These are phyloP conservation scores for Gymnosoma rotundatum DNA, from an alignment of 2,888 invertebrate species.

Conservation along the genomic window DNA sequence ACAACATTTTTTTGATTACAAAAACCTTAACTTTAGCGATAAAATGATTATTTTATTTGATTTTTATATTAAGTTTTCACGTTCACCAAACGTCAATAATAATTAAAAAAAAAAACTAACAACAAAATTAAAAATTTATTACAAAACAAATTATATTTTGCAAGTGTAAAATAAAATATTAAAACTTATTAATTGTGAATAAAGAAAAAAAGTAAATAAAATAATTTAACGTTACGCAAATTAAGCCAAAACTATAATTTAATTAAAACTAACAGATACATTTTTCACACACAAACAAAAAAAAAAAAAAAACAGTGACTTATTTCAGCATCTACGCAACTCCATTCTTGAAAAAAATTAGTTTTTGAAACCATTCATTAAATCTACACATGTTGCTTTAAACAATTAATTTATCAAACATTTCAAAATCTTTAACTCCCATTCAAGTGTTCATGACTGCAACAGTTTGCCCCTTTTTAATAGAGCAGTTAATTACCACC, in stretches of 20 bases:
- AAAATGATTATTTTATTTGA: constrained; percentile 9
- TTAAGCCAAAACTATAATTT: constrained; percentile 45
- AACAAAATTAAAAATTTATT: constrained; percentile 1
- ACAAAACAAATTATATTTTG: constrained; percentile 33
- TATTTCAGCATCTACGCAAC: constrained; percentile 36
- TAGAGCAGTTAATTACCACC: constrained; percentile 59
- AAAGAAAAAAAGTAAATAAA: not conserved
- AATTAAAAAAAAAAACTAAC: not conserved
- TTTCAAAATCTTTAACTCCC: constrained; percentile 56
- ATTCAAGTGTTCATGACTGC: constrained; percentile 22
- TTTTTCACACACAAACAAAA: not conserved
- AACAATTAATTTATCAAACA: constrained; percentile 52
- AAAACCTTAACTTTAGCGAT: constrained; percentile 8
- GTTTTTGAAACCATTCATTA: constrained; percentile 46
- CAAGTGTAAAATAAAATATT: constrained; percentile 21
- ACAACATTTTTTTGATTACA: not conserved
- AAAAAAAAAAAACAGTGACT: not conserved
- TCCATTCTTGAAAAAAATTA: constrained; percentile 2
- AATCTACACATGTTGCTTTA: constrained; percentile 50
- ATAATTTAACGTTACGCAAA: constrained; percentile 17
- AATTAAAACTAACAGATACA: constrained; percentile 29
- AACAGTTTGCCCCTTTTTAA: constrained; percentile 55
- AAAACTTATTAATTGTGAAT: not conserved
- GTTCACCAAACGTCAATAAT: too few species aligned
- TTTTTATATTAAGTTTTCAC: too few species aligned